Conservation (phyloP, 2,888 invertebrate genomes). For the Watsonalla binaria region DNA sequence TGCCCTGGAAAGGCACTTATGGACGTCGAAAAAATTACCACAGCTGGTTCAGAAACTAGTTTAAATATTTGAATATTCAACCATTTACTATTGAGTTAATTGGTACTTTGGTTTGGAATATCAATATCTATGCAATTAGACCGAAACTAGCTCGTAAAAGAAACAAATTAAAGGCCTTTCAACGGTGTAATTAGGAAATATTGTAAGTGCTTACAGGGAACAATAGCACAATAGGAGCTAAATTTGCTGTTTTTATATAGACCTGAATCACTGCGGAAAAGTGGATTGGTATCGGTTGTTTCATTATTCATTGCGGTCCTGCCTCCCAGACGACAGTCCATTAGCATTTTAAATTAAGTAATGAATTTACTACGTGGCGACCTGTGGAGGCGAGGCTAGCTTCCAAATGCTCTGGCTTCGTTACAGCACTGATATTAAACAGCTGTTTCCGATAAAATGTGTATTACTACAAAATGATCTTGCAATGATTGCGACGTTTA, state of each 20-base stretch:
- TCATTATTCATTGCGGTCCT: constrained; percentile 59
- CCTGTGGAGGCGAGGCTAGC: constrained; percentile 29
- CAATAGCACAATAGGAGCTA: neutral
- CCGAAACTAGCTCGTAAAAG: too few relatives aligned
- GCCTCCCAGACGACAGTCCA: constrained; percentile 56
- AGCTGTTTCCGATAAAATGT: neutral
- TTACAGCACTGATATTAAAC: neutral
- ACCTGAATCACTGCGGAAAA: constrained; percentile 42
- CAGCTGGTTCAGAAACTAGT: too few relatives aligned
- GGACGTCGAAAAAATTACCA: too few relatives aligned
- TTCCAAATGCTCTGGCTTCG: constrained; percentile 16
- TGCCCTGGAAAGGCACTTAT: too few relatives aligned
- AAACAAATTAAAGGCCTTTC: too few relatives aligned
- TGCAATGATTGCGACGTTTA: neutral
- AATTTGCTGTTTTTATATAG: constrained; percentile 9
- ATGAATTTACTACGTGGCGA: constrained; percentile 56
- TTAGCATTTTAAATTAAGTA: constrained; percentile 72
- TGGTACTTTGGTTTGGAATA: too few relatives aligned
- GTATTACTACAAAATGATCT: neutral
- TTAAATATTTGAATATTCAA: too few relatives aligned
- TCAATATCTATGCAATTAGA: too few relatives aligned
- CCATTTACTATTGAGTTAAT: too few relatives aligned
- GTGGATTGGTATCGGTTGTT: constrained; percentile 51
- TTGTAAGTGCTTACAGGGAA: neutral
- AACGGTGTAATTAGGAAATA: too few relatives aligned